phyloP scores from a whole-genome alignment of 2,113 vertebrate genomes.

The Motacilla alba region DNA sequence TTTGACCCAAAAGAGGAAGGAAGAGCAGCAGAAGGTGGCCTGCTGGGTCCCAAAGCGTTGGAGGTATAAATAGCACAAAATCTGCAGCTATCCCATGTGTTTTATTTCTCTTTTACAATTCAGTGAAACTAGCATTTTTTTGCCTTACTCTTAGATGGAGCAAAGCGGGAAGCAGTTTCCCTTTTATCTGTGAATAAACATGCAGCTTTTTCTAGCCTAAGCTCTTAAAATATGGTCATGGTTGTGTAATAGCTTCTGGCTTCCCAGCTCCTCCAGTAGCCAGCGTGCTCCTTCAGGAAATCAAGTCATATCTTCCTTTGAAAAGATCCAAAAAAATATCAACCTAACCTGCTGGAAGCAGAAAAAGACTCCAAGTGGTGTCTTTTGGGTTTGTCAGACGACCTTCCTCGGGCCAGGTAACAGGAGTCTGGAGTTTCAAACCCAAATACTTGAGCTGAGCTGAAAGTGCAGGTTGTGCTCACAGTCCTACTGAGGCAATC shows the following conservation, averaged over 20 bases:
- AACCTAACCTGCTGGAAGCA: not conserved
- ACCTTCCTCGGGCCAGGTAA: not conserved
- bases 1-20: not conserved
- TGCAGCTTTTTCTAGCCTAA: slow-evolving; percentile 30
- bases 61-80: not conserved
- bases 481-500: not conserved
- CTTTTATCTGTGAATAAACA: slow-evolving; percentile 40
- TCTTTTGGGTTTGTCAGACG: not conserved
- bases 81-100: not conserved
- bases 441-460: not conserved
- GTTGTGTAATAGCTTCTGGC: slow-evolving; percentile 25
- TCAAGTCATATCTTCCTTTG: not conserved
- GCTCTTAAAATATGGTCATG: not conserved
- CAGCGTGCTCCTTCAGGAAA: not conserved
- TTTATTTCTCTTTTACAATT: slow-evolving; percentile 12
- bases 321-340: not conserved
- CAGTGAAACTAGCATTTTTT: not conserved
- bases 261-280: slow-evolving; percentile 4
- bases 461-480: not conserved
- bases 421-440: not conserved
- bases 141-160: not conserved
- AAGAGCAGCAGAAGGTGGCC: not conserved
- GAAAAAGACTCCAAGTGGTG: not conserved
- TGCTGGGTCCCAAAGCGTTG: not conserved
- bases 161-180: not conserved